Evolutionary conservation across 2,113 vertebrate genomes (phyloP), one percentile per base, ranked within the genome.

Genomic region (Ailurus styani): DNA sequence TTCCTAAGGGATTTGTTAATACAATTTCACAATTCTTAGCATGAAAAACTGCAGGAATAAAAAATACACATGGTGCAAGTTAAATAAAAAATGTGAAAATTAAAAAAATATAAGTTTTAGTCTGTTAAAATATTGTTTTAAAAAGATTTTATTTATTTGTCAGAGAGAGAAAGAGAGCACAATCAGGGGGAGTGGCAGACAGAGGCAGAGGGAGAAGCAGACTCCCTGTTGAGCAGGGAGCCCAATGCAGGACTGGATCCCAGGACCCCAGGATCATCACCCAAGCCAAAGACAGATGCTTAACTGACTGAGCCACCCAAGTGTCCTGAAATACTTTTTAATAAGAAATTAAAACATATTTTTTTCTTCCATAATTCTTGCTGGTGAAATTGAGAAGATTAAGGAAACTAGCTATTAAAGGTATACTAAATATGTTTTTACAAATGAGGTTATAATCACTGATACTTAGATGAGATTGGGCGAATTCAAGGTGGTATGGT

Each of bases 51-150:
- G 34, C 50, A 87, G 23, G 10, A 54, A n/a, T 66, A 52, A 47
- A 97, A 93, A 31, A 31, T 47, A 83, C 25, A 75, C 66, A 62
- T 75, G 42, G 23, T 42, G 17, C 40, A 83, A 93, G 21, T 83
- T 90, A 78, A 90, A 81, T 81, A 7, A 60, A 95, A 93, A 62
- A 75, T 27, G 2, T 82, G 45, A 79, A 42, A 83, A n/a, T 68
- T 52, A 78, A 40, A 95, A 95, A 93, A 93, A 45, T 62, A 21
- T 42, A 83, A n/a, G 57, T 55, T 90, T 95, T 57, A 70, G 15
- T 78, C 15, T 21, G 40, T 29, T 90, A 55, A 89, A 94, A 91
- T 42, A 21, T 13, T n/a, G 34, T 31, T 52, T 64, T 34, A 3
- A 3, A 64, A 60, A 34, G 6, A 66, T 17, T 66, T 64, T 64